These are phyloP conservation scores for Atractosteus spatula DNA, from an alignment of 2,113 vertebrate species.

Conservation along the genomic window DNA sequence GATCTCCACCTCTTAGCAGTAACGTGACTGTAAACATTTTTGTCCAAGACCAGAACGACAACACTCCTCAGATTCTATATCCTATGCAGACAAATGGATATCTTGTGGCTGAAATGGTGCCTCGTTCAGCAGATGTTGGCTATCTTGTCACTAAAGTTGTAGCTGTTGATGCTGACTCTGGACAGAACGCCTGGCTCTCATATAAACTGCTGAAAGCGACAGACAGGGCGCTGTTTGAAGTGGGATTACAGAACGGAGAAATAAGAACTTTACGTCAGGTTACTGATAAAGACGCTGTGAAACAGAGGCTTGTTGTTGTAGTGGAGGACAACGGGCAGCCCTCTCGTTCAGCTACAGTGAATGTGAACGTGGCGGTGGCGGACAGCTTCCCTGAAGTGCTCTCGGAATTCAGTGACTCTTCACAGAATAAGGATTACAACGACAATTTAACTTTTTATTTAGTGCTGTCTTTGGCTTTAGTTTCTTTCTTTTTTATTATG, in stretches of 20 bases:
- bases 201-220: too few species aligned
- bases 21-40: constrained; percentile 39
- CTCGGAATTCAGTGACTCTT: too few species aligned
- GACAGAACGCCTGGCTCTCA: too few species aligned
- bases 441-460: constrained; percentile 46
- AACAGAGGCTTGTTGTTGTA: constrained; percentile 37
- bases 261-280: too few species aligned
- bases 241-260: too few species aligned
- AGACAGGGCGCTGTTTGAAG: too few species aligned
- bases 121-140: constrained; percentile 34
- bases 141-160: too few species aligned
- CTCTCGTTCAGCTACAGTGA: too few species aligned
- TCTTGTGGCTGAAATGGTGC: constrained; percentile 43
- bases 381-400: too few species aligned
- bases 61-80: constrained; percentile 40
- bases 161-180: too few species aligned
- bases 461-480: constrained; percentile 30
- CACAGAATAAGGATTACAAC: constrained; percentile 1
- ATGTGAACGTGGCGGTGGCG: too few species aligned
- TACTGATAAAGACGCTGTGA: constrained; percentile 43
- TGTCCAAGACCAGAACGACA: constrained; percentile 55
- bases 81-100: constrained; percentile 37
- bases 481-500: constrained; percentile 41
- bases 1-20: constrained; percentile 52
- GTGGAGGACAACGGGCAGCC: constrained; percentile 28